phyloP scores from a whole-genome alignment of 2,113 vertebrate species.

The Platysteira castanea region DNA sequence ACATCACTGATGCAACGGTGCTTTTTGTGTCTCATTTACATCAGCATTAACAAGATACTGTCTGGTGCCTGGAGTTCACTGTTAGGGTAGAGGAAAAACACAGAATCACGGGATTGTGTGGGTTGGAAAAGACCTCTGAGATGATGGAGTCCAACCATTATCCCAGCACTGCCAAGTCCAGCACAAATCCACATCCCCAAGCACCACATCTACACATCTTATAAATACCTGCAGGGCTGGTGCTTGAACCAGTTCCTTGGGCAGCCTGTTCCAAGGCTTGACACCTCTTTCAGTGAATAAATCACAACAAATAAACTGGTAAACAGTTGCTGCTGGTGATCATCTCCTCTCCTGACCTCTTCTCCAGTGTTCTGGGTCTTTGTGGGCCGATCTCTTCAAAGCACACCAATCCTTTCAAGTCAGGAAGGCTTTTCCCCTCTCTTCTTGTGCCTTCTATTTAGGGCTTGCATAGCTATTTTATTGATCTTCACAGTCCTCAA shows the following conservation, averaged over 20 bases:
- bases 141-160: background rate
- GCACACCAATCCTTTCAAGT: background rate
- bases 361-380: background rate
- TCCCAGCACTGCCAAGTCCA: background rate
- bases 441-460: background rate
- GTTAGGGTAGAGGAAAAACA: background rate
- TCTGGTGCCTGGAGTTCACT: background rate
- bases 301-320: background rate
- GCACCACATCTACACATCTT: no score
- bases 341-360: background rate
- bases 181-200: no score
- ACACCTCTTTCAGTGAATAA: background rate
- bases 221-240: background rate
- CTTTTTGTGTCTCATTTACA: background rate
- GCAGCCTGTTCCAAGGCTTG: background rate
- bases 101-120: background rate
- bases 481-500: background rate
- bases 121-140: background rate
- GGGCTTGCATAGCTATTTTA: background rate
- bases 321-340: background rate
- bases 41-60: background rate
- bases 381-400: background rate
- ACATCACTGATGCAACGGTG: background rate
- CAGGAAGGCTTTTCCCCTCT: background rate
- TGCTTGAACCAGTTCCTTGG: background rate